These are phyloP conservation scores for Caenorhabditis japonica DNA, from an alignment of 2,888 invertebrate genomes.

Conservation along the genomic window DNA sequence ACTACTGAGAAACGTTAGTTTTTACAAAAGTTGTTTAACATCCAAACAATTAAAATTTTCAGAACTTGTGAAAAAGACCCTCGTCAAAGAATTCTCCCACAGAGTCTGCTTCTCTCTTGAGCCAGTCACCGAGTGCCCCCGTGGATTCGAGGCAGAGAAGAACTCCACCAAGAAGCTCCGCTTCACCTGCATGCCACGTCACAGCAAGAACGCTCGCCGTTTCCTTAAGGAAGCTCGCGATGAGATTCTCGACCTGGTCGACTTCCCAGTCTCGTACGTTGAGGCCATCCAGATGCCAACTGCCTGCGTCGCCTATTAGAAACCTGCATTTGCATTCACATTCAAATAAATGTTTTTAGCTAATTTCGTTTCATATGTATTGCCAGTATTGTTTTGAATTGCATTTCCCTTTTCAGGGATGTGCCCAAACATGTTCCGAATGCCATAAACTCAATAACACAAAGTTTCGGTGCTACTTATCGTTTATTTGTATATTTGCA, in stretches of 20 bases:
- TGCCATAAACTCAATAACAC: no score
- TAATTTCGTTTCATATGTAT: no score
- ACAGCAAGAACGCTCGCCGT: slow-evolving; percentile 62
- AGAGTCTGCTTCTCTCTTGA: slow-evolving; percentile 71
- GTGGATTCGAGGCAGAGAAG: slow-evolving; percentile 34
- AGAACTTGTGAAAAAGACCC: slow-evolving; percentile 65
- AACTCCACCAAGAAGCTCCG: slow-evolving; percentile 42
- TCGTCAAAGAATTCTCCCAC: slow-evolving; percentile 66
- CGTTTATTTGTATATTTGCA: no score
- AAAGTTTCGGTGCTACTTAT: no score
- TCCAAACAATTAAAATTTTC: slow-evolving; percentile 14
- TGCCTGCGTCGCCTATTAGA: slow-evolving; percentile 46
- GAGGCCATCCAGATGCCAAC: slow-evolving; percentile 54
- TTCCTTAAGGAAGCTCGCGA: slow-evolving; percentile 60
- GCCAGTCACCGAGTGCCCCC: slow-evolving; percentile 67
- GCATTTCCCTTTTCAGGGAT: no score
- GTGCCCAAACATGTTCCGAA: no score
- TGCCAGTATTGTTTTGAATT: no score
- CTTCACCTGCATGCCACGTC: slow-evolving; percentile 70
- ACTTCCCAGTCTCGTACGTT: slow-evolving; percentile 53
- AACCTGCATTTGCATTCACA: no score
- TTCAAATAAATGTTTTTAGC: no score
- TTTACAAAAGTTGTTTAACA: neutral
- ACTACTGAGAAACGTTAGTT: slow-evolving; percentile 12
- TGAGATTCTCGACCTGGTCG: slow-evolving; percentile 42